Conservation (phyloP, 1,140 invertebrate genomes). For the Scaptomyza graminum region DNA sequence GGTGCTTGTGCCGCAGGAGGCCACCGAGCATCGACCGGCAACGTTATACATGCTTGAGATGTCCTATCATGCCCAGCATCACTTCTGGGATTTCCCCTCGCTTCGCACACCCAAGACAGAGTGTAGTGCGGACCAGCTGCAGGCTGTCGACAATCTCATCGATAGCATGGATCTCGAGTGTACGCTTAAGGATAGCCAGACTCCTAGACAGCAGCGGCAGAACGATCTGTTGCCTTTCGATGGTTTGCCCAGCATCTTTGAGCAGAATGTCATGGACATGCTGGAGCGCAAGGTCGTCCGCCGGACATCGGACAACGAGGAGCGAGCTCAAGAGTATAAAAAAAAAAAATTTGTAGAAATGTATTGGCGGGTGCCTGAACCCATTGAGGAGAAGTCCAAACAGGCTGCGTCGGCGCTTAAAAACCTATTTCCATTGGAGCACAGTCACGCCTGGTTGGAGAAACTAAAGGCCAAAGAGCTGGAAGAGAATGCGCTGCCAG, state of each 20-base stretch:
- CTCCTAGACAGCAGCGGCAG: constrained; percentile 46
- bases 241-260: constrained; percentile 64
- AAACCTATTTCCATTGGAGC: constrained; percentile 66
- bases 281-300: constrained; percentile 58
- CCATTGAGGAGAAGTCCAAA: constrained; percentile 66
- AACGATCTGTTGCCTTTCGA: constrained; percentile 74
- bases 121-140: constrained; percentile 58
- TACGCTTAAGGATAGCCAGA: constrained; percentile 46
- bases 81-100: constrained; percentile 75
- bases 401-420: constrained; percentile 57
- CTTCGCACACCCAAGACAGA: constrained; percentile 65
- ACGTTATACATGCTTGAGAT: constrained; percentile 71
- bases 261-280: constrained; percentile 73
- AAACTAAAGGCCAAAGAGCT: constrained; percentile 61
- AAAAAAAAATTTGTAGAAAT: constrained; percentile 62
- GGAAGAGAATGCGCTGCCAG: constrained; percentile 16
- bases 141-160: constrained; percentile 71
- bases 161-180: constrained; percentile 71
- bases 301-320: constrained; percentile 19
- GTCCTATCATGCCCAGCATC: constrained; percentile 71
- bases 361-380: constrained; percentile 72
- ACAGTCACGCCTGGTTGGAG: constrained; percentile 59
- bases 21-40: constrained; percentile 58
- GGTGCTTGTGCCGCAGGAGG: constrained; percentile 63
- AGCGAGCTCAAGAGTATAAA: constrained; percentile 28